phyloP scores from a whole-genome alignment of 2,888 invertebrate genomes.

The Apamea monoglypha region DNA sequence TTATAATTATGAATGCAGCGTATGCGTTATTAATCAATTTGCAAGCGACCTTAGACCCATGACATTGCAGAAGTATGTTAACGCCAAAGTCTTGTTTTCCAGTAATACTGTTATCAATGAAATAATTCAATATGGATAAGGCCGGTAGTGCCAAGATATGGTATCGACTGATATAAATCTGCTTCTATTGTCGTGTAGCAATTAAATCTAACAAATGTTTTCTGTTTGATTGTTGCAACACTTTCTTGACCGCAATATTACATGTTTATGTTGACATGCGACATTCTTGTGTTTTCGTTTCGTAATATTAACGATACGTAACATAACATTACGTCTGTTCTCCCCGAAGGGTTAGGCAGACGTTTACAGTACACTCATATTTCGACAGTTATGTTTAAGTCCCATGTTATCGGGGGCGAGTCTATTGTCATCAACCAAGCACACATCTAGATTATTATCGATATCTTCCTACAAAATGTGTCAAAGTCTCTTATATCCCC shows the following conservation, averaged over 20 bases:
- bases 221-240: constrained; percentile 16
- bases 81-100: constrained; percentile 39
- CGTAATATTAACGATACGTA: not conserved
- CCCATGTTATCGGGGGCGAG: too few relatives aligned
- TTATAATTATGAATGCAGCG: too few relatives aligned
- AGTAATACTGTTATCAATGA: constrained; percentile 50
- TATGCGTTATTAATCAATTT: not conserved
- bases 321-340: too few relatives aligned
- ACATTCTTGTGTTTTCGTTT: not conserved
- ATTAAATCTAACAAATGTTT: constrained; percentile 50
- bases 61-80: constrained; percentile 49
- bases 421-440: too few relatives aligned
- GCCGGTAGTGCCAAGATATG: constrained; percentile 49
- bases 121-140: constrained; percentile 54
- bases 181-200: constrained; percentile 51
- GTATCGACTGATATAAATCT: constrained; percentile 56
- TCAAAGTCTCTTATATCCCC: not conserved
- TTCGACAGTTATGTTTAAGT: too few relatives aligned
- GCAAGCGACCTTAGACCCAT: constrained; percentile 28
- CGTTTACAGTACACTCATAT: too few relatives aligned
- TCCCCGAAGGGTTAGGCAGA: too few relatives aligned
- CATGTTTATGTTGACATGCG: not conserved
- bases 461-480: not conserved
- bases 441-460: too few relatives aligned
- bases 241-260: not conserved